Base-by-base conservation (phyloP, 2,888 invertebrate genomes). In the Acholoe squamosa region DNA sequence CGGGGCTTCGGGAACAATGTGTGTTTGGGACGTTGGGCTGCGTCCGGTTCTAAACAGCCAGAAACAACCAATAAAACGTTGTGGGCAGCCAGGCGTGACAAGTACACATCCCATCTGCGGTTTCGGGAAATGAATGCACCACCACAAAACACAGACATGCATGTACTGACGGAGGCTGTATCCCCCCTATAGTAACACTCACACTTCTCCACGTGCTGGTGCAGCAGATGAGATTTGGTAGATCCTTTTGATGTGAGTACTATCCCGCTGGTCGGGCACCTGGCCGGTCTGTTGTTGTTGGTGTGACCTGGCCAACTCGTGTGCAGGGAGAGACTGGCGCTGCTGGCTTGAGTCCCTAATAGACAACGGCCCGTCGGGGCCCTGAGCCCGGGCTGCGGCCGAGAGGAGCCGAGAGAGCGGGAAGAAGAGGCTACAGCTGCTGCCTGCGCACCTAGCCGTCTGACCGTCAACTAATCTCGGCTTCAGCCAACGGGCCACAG, bases 71-170 rank as follows among this genome's bases (percentile, higher is more conserved):
- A 25, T 71, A 71, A 71, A 71, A 71, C 28, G 71, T 28, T 71
- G 28, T 28, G 16, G 71, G 25, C 71, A 71, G 71, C 31, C 71
- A 71, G 5, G 71, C 71, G 31, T 71, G 71, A 10, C 71, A 5
- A n/a, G 71, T 28, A 71, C 14, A 71, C 71, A 71, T 71, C 71
- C 71, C 71, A 71, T 71, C 71, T 71, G 71, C 71, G 71, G 71
- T 71, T 71, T 71, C 71, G 28, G 71, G 71, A 71, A 71, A 28
- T 25, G 25, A 25, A 28, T n/a, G n/a, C n/a, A n/a, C n/a, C n/a
- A 3, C 25, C 71, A 71, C 71, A 71, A 22, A 14, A 71, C 25
- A 71, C 71, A 28, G 71, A 71, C n/a, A n/a, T 14, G 71, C 25
- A n/a, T 71, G 71, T 25, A 71, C 19, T 61, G 61, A 61, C n/a